phyloP scores from a whole-genome alignment of 2,797 vertebrate species.

The Ptychadena robeensis region DNA sequence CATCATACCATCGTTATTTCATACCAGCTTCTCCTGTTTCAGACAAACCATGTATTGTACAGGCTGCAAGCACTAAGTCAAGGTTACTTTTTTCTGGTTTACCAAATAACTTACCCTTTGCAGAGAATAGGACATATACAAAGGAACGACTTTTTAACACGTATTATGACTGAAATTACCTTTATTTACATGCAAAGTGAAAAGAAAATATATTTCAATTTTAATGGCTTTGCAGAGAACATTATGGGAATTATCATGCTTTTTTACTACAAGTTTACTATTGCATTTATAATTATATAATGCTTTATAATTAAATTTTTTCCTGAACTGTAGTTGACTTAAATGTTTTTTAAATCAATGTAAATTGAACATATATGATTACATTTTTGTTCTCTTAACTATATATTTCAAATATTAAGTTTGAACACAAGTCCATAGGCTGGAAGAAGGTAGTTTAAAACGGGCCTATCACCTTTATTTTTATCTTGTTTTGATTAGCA shows the following conservation, averaged over 20 bases:
- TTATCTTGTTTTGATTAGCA: no score
- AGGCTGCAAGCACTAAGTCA: conserved; percentile 22
- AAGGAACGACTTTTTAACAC: not conserved
- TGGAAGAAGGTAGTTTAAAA: no score
- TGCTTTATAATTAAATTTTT: no score
- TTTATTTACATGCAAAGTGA: not conserved
- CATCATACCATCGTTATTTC: conserved; percentile 64
- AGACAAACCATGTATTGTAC: conserved; percentile 35
- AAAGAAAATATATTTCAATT: not conserved
- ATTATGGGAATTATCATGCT: not conserved
- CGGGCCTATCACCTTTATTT: no score
- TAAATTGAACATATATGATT: no score
- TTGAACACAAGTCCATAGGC: no score
- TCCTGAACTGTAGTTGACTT: not conserved
- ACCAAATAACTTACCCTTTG: conserved; percentile 21
- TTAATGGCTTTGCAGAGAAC: not conserved
- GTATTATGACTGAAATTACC: not conserved
- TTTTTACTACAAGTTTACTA: not conserved
- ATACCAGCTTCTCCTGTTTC: conserved; percentile 50
- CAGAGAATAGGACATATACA: conserved; percentile 14
- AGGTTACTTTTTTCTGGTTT: conserved; percentile 33
- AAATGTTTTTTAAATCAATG: no score
- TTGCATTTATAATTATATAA: not conserved
- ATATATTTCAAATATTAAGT: no score
- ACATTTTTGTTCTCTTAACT: no score